phyloP scores from a whole-genome alignment of 1,140 invertebrate species.

The Sipha flava region DNA sequence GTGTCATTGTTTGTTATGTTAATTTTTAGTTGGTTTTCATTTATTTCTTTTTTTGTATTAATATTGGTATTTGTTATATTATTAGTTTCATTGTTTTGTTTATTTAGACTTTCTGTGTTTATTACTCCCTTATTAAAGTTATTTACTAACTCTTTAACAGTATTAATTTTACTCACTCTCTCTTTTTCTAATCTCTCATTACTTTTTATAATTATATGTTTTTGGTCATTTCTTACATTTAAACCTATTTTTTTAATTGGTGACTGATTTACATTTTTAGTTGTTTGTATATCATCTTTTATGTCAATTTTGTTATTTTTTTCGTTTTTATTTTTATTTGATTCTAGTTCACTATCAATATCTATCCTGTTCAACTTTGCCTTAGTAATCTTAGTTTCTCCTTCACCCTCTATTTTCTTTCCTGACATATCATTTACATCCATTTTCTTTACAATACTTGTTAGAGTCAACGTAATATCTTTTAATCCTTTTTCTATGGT shows the following conservation, averaged over 20 bases:
- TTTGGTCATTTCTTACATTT: neutral
- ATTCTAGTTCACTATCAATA: neutral
- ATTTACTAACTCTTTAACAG: neutral
- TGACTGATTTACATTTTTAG: neutral
- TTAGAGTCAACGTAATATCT: neutral
- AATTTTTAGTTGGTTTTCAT: neutral
- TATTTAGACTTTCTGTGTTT: neutral
- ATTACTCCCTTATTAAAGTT: neutral
- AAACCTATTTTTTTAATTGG: neutral
- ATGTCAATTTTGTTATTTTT: neutral
- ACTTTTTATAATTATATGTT: neutral
- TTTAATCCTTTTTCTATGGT: constrained; percentile 29
- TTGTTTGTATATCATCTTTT: neutral
- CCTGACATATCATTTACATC: constrained; percentile 16
- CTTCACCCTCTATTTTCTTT: neutral
- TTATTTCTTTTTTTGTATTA: neutral
- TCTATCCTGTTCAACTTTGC: neutral
- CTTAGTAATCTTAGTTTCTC: neutral
- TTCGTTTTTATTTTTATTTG: neutral
- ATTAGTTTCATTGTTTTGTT: neutral
- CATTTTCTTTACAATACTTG: constrained; percentile 9
- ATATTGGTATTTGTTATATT: no score
- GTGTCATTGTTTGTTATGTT: neutral
- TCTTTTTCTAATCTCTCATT: neutral
- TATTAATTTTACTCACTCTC: neutral